These are phyloP conservation scores for Drosophila ananassae DNA, from an alignment of 1,140 invertebrate genomes.

Conservation along the genomic window DNA sequence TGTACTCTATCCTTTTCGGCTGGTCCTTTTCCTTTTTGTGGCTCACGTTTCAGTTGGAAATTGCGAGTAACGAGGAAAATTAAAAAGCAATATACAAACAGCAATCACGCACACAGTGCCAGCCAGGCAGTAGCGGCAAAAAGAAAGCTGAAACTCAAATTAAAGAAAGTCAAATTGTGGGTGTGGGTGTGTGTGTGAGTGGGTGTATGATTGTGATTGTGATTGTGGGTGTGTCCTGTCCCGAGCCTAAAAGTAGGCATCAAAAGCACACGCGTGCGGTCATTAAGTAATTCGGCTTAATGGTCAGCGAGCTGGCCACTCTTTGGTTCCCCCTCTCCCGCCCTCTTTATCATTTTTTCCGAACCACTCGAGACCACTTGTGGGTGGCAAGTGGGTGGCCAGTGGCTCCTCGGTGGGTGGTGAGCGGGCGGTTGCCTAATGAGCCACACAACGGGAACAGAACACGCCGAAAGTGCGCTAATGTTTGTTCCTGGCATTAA, in stretches of 20 bases:
- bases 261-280: constrained; percentile 73
- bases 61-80: constrained; percentile 75
- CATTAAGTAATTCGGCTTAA: constrained; percentile 80
- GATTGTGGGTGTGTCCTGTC: constrained; percentile 31
- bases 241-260: constrained; percentile 66
- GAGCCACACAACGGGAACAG: constrained; percentile 64
- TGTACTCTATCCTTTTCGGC: not conserved
- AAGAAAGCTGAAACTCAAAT: constrained; percentile 58
- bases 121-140: constrained; percentile 1
- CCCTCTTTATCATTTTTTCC: constrained; percentile 1
- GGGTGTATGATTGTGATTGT: not conserved
- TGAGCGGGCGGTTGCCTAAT: constrained; percentile 48
- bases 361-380: constrained; percentile 13
- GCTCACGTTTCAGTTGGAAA: constrained; percentile 61
- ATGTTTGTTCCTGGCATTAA: constrained; percentile 78
- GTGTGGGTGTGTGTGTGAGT: not conserved
- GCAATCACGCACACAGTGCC: constrained; percentile 66
- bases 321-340: constrained; percentile 5
- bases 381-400: constrained; percentile 4
- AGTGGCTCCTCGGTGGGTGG: not conserved
- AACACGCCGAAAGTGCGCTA: constrained; percentile 71
- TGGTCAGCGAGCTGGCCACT: constrained; percentile 46
- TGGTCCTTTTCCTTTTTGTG: constrained; percentile 13
- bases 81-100: constrained; percentile 82
- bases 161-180: constrained; percentile 56